A percentile compares a stretch with the other conserved stretches of the same genome.
These are phyloP conservation scores for Achatina immaculata DNA, from an alignment of 1,140 invertebrate genomes.

Conservation along the genomic window DNA sequence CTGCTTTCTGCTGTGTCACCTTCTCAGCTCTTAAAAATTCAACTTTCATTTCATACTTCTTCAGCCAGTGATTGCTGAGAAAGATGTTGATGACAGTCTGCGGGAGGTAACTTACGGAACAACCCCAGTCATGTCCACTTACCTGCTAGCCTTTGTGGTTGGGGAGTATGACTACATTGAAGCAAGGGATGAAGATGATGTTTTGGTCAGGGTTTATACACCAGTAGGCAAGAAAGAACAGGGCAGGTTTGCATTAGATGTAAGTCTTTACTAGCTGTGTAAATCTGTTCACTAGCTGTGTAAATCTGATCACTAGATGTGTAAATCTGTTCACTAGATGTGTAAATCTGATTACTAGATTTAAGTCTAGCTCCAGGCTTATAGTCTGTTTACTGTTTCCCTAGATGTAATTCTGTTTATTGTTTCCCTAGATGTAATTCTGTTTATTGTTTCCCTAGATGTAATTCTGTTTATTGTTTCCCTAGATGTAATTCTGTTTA, in stretches of 20 bases:
- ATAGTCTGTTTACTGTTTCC: no score
- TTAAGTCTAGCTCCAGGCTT: neutral
- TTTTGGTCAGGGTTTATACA: constrained; percentile 90
- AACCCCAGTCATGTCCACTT: constrained; percentile 96
- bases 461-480: no score
- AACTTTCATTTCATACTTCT: no score
- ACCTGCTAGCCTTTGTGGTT: constrained; percentile 91
- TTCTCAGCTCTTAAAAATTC: no score
- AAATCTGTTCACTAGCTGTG: neutral
- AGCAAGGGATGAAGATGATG: constrained; percentile 76
- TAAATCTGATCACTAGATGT: neutral
- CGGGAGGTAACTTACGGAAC: constrained; percentile 83
- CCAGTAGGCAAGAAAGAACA: constrained; percentile 92
- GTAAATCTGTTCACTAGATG: neutral
- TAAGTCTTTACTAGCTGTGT: constrained; percentile 35
- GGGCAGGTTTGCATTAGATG: constrained; percentile 89
- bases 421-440: no score
- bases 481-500: no score
- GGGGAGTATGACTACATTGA: constrained; percentile 96
- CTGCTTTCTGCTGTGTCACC: no score
- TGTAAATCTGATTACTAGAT: neutral
- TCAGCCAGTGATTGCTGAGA: constrained; percentile 76
- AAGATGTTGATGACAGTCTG: constrained; percentile 71
- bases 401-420: no score
- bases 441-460: no score